These are phyloP conservation scores for Drosophila prostipennis DNA, from an alignment of 2,888 invertebrate genomes.

Conservation along the genomic window DNA sequence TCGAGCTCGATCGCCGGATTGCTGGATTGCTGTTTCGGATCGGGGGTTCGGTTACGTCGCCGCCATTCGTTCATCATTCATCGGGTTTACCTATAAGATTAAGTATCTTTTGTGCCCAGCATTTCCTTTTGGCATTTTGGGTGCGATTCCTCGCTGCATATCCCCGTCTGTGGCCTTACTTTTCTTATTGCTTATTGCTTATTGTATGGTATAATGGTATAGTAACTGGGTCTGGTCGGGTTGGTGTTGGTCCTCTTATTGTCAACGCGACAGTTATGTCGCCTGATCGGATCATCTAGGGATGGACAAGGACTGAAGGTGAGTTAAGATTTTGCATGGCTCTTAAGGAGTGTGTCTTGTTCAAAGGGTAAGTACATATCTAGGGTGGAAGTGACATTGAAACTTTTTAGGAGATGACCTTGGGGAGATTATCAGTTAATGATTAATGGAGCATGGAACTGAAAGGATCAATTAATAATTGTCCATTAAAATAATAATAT, in stretches of 20 bases:
- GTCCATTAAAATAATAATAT: background rate
- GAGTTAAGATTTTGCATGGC: constrained; percentile 6
- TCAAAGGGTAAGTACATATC: constrained; percentile 1
- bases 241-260: constrained; percentile 39
- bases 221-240: constrained; percentile 26
- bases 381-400: background rate
- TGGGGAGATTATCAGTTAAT: background rate
- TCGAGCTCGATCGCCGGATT: constrained; percentile 47
- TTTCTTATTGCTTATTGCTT: constrained; percentile 67
- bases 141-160: constrained; percentile 34
- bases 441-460: background rate
- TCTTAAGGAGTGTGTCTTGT: background rate
- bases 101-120: constrained; percentile 73
- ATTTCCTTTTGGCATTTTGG: constrained; percentile 61
- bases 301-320: constrained; percentile 18
- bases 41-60: constrained; percentile 70
- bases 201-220: constrained; percentile 28
- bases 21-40: constrained; percentile 41
- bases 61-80: constrained; percentile 75
- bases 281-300: constrained; percentile 32
- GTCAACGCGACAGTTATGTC: constrained; percentile 52
- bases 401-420: background rate
- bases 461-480: background rate
- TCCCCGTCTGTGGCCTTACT: constrained; percentile 23
- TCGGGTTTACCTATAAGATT: constrained; percentile 76